Conservation (phyloP, 2,113 vertebrate genomes). For the Chinchilla lanigera region DNA sequence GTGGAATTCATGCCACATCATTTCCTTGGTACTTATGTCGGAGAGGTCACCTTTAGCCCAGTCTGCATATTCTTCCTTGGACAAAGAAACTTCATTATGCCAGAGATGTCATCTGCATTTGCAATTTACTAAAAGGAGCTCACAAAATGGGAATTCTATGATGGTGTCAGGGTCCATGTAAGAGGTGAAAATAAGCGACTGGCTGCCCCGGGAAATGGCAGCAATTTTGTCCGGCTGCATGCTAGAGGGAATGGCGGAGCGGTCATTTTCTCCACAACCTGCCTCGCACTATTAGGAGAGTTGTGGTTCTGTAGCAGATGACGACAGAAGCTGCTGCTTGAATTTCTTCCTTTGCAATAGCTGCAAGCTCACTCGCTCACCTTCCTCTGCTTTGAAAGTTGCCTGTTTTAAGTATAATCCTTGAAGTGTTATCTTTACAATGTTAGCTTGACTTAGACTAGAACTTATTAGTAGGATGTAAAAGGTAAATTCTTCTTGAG, state of each 20-base stretch:
- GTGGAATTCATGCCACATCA: not conserved
- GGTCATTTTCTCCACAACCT: not conserved
- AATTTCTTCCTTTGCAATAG: not conserved
- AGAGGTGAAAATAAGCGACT: not conserved
- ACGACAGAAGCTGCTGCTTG: accelerated
- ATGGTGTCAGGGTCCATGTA: not conserved
- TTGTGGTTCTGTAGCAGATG: not conserved
- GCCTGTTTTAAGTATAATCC: not conserved
- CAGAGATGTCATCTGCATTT: not conserved
- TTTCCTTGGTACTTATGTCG: not conserved
- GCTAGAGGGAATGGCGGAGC: accelerated
- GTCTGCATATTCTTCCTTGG: not conserved
- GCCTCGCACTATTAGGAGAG: not conserved
- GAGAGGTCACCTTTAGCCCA: not conserved
- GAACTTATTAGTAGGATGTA: not conserved
- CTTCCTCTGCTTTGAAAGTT: not conserved
- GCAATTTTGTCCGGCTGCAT: not conserved
- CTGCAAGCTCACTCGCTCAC: not conserved
- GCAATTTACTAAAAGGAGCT: not conserved
- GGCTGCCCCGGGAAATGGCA: not conserved
- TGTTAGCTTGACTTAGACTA: not conserved
- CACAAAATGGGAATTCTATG: not conserved
- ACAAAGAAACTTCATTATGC: slow-evolving; percentile 21
- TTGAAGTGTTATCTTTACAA: not conserved
- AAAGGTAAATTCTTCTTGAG: not conserved